Evolutionary conservation across 2,888 invertebrate genomes (phyloP), one percentile per base, ranked within the genome.

Genomic region (Marasmarcha lunaedactyla): DNA sequence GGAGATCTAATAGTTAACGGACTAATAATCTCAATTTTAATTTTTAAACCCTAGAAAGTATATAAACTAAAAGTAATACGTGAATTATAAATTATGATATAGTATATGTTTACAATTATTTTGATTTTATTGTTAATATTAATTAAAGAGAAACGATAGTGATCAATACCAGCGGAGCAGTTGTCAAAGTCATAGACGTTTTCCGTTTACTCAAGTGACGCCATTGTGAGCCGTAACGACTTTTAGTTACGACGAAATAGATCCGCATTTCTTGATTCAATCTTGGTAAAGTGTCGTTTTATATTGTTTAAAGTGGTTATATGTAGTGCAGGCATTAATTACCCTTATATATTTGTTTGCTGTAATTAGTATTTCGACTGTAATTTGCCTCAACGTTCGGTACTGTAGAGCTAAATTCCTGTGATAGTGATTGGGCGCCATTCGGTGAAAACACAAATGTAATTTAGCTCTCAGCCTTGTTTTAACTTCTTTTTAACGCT

Each of bases 181-280:
- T 44, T 72, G 73, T 71, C 72, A 74, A 48, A 42, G 33, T 34
- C 12, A 34, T 2, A 13, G 2, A 12, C 20, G 11, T 65, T 62
- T 74, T 76, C 77, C 77, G 77, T 68, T 81, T 78, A 68, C 69
- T 71, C 72, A 84, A 87, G 86, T 88, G 89, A 90, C 90, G 90
- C 90, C 90, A 91, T 91, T 91, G 90, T 90, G 90, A 88, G 85
- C 90, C 89, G 86, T 90, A 91, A 89, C 89, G 90, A 89, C 90
- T 89, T 86, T 81, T 69, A 60, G 62, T 69, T 72, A 76, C 79
- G 79, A 84, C 78, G 79, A 86, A 86, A 87, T 85, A 78, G 86
- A 89, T 89, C 90, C 79, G 72, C 68, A 81, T 86, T 87, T 89
- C 87, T 88, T 87, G 79, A 84, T 71, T 86, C 87, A 86, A 89